Evolutionary conservation across 2,888 invertebrate species (phyloP), one percentile per base, ranked within the genome.

Genomic region (Drosophila phalerata): DNA sequence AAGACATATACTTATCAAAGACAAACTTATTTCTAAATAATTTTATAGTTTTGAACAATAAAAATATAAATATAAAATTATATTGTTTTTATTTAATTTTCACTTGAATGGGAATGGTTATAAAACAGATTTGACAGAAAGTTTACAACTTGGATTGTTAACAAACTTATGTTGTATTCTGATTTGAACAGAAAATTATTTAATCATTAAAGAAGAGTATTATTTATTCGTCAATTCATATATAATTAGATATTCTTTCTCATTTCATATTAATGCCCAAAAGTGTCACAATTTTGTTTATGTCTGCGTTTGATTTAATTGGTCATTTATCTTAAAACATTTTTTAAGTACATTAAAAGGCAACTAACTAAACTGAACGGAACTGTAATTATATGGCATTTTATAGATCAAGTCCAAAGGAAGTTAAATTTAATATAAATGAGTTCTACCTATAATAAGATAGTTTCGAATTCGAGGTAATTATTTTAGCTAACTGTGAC

Each of bases 271-370:
- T 19, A 30, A 40, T 30, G 34, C 19, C 2, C 9, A 30, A 28
- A 52, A 11, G 25, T 25, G 37, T 19, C n/a, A 37, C 15, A 30
- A 22, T 45, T 22, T n/a, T 15, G 37, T 49, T 11, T 43, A 37
- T 17, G 15, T 13, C 51, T 55, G 19, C 55, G 30, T 66, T 60
- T 43, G 11, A 58, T 66, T 58, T 45, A 65, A 58, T 66, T 71
- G 49, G 34, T 34, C 9, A 28, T 22, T 38, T 17, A 49, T 48
- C 38, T 52, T 25, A 48, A 28, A 48, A 34, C 5, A 38, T 11
- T 32, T 37, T 57, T 6, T 0, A 42, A 42, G 19, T 15, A 8
- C 30, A 52, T 38, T 13, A 15, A 28, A 52, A 13, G 11, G 19
- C 19, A 30, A 13, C 5, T 30, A n/a, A 48, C 19, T 37, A 6